Percentiles rank a stretch among this genome's conserved stretches.
Conservation (phyloP, 1,140 invertebrate species). For the Drosophila punjabiensis region DNA sequence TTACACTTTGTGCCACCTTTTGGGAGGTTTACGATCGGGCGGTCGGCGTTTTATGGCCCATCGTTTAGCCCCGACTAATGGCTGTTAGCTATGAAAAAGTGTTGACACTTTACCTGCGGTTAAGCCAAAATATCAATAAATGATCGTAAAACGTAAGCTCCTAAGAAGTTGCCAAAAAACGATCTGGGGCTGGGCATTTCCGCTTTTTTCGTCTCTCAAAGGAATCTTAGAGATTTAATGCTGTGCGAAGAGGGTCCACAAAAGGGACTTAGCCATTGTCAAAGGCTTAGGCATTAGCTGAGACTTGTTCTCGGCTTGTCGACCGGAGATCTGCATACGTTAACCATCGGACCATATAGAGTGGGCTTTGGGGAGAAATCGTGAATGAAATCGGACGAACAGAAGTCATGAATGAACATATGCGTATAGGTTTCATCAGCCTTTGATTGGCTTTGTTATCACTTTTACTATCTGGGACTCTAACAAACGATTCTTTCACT, state of each 20-base stretch:
- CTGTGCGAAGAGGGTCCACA: conserved; percentile 63
- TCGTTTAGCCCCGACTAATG: conserved; percentile 54
- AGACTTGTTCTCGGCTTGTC: conserved; percentile 36
- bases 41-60: conserved; percentile 59
- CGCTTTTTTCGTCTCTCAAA: conserved; percentile 45
- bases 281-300: conserved; percentile 52
- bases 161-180: conserved; percentile 47
- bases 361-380: conserved; percentile 35
- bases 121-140: conserved; percentile 65
- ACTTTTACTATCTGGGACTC: conserved; percentile 31
- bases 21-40: conserved; percentile 68
- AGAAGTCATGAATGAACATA: conserved; percentile 35
- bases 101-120: conserved; percentile 66
- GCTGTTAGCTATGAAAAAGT: conserved; percentile 56
- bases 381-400: conserved; percentile 35
- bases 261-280: conserved; percentile 56
- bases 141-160: conserved; percentile 61
- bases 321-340: conserved; percentile 42
- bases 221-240: conserved; percentile 51
- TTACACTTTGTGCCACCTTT: conserved; percentile 64
- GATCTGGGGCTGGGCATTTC: conserved; percentile 58
- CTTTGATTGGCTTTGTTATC: conserved; percentile 21
- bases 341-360: conserved; percentile 3
- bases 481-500: conserved; percentile 15
- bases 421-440: background rate